Base-by-base conservation (phyloP, 2,888 invertebrate genomes). In the Macrostomum cliftonense region DNA sequence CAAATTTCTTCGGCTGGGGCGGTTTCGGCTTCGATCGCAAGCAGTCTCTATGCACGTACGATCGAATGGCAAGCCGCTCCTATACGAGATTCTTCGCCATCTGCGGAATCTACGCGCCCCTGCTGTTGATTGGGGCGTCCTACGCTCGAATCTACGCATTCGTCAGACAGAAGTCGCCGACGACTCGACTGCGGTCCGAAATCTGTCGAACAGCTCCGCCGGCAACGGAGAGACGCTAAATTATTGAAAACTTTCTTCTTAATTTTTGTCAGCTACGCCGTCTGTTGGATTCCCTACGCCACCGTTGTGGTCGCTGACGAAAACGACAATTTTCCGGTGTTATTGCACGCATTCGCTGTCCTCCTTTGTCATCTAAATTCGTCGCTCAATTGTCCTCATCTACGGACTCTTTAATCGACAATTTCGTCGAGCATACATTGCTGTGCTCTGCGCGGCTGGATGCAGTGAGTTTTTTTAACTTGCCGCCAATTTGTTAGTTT, bases 1-100 rank as follows among this genome's bases (percentile, higher is more conserved):
- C 61, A 4, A 61, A 59, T 50, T 56, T 56, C 55, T 40, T 58
- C 12, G 57, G 57, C 14, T 59, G 59, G 57, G 59, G 59, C 9
- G 59, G 57, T 7, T 58, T 59, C 47, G 56, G 58, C 1, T 59
- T 56, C 46, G 60, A 59, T 13, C 45, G 56, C 20, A 59, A 60
- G 45, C 57, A 57, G 28, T 56, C 58, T 53, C 58, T 58, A 9
- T 61, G 61, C 43, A 57, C 57, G 11, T 61, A 57, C 46, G 60
- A 59, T 52, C 45, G 60, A 39, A 49, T 52, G 9, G 56, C 56
- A 28, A 55, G 54, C 49, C 53, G 58, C 40, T 50, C 54, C 12
- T 61, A 59, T 55, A 59, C 58, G 2, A 50, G 58, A 16, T 58
- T 61, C 46, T 55, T 60, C 39, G 54, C 56, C 1, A 36, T 47